phyloP scores from a whole-genome alignment of 2,797 vertebrate species.

The Crax fasciolata region DNA sequence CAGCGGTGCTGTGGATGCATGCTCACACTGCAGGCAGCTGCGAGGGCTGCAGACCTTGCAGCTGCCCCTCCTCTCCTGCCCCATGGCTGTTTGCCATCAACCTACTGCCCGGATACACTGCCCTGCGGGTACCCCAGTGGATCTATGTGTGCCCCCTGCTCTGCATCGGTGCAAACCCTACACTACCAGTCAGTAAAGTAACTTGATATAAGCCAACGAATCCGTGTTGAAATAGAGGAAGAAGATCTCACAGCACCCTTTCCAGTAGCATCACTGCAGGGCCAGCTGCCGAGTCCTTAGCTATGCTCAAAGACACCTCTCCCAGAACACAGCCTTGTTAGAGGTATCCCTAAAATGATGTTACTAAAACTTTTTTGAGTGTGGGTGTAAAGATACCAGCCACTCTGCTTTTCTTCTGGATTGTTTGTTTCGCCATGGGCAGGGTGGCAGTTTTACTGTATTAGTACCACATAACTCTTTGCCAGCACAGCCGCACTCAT shows the following conservation, averaged over 20 bases:
- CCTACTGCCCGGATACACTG: neutral
- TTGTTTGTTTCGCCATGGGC: neutral
- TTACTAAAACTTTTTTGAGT: neutral
- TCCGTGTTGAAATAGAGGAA: neutral
- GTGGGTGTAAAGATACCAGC: neutral
- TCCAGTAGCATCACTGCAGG: accelerated
- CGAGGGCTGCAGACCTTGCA: neutral
- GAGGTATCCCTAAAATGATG: neutral
- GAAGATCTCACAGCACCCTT: neutral
- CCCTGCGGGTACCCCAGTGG: neutral
- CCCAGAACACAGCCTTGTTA: neutral
- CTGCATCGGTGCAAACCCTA: neutral
- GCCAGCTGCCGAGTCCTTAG: neutral
- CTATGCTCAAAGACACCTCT: neutral
- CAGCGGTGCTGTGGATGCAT: accelerated
- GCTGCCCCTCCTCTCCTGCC: neutral
- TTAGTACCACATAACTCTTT: neutral
- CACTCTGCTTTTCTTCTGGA: neutral
- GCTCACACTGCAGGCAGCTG: accelerated
- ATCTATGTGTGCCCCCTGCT: accelerated
- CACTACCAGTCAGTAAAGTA: neutral
- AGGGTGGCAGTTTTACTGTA: neutral
- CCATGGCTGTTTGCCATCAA: neutral
- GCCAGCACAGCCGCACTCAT: neutral
- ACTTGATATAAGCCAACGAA: neutral